These are phyloP conservation scores for Trilocha varians DNA, from an alignment of 2,888 invertebrate genomes.

Conservation along the genomic window DNA sequence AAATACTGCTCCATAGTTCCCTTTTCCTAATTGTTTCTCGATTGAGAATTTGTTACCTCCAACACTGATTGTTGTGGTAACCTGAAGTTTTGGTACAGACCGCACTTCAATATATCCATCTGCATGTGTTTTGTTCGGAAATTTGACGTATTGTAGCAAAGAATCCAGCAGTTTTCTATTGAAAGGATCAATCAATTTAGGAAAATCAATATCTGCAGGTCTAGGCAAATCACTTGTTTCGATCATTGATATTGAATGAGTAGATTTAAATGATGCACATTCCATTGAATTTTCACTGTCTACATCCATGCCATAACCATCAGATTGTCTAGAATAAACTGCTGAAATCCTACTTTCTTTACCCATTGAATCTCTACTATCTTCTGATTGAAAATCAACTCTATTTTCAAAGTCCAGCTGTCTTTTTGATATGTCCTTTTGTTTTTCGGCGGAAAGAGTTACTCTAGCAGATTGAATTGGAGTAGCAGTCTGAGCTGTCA, in stretches of 20 bases:
- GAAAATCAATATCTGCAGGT: slow-evolving; percentile 66
- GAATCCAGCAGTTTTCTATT: slow-evolving; percentile 78
- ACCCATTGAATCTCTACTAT: slow-evolving; percentile 63
- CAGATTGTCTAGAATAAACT: slow-evolving; percentile 60
- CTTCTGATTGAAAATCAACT: slow-evolving; percentile 60
- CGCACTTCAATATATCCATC: slow-evolving; percentile 70
- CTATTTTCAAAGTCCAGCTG: slow-evolving; percentile 66
- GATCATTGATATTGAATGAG: slow-evolving; percentile 60
- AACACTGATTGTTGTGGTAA: slow-evolving; percentile 48
- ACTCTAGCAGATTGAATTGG: slow-evolving; percentile 63
- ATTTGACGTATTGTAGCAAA: slow-evolving; percentile 80
- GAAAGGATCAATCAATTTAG: slow-evolving; percentile 84
- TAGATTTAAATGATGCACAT: slow-evolving; percentile 61
- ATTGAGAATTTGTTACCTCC: slow-evolving; percentile 72
- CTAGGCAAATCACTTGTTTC: slow-evolving; percentile 66
- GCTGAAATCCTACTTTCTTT: slow-evolving; percentile 65
- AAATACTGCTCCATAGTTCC: slow-evolving; percentile 86
- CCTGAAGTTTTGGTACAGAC: slow-evolving; percentile 68
- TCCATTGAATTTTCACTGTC: slow-evolving; percentile 72
- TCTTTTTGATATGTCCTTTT: slow-evolving; percentile 63
- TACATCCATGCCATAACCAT: slow-evolving; percentile 67
- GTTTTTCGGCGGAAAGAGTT: slow-evolving; percentile 47
- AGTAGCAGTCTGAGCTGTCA: slow-evolving; percentile 57
- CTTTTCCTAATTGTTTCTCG: slow-evolving; percentile 84
- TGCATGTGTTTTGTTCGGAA: slow-evolving; percentile 75